Evolutionary conservation across 2,888 invertebrate genomes (phyloP).

Genomic region (Lumbricus terrestris): DNA sequence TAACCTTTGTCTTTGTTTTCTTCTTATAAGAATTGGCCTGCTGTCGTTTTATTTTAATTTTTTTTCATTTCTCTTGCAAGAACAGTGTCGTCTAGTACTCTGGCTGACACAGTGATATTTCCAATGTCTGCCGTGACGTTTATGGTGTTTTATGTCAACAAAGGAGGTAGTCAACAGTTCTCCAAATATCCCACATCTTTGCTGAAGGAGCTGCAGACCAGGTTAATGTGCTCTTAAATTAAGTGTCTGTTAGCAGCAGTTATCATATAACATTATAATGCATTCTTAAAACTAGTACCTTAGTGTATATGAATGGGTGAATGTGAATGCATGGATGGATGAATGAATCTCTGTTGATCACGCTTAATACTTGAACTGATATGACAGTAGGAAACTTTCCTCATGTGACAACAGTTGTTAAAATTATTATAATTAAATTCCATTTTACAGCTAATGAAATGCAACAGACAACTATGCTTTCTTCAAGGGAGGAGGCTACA

Average conservation of each 20-base stretch:
- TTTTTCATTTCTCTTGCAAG: background rate
- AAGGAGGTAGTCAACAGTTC: background rate
- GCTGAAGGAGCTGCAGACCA: background rate
- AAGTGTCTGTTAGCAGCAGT: background rate
- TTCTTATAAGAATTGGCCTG: background rate
- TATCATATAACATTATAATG: background rate
- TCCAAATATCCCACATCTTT: background rate
- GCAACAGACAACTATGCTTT: too few species aligned
- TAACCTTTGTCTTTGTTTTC: background rate
- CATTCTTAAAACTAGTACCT: background rate
- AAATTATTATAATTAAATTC: background rate
- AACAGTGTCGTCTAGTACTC: background rate
- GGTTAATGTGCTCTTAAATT: background rate
- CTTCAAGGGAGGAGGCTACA: background rate
- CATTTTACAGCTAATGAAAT: too few species aligned
- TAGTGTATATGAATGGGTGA: background rate
- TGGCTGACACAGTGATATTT: background rate
- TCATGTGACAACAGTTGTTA: too few species aligned
- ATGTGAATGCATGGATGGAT: background rate
- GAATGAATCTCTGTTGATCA: background rate
- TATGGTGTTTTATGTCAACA: background rate
- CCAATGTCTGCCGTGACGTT: background rate
- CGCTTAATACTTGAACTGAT: background rate
- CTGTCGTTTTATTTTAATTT: too few species aligned
- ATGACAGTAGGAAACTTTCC: background rate